Conservation (phyloP, 2,888 invertebrate genomes). For the Tromatobia lineatoria region DNA sequence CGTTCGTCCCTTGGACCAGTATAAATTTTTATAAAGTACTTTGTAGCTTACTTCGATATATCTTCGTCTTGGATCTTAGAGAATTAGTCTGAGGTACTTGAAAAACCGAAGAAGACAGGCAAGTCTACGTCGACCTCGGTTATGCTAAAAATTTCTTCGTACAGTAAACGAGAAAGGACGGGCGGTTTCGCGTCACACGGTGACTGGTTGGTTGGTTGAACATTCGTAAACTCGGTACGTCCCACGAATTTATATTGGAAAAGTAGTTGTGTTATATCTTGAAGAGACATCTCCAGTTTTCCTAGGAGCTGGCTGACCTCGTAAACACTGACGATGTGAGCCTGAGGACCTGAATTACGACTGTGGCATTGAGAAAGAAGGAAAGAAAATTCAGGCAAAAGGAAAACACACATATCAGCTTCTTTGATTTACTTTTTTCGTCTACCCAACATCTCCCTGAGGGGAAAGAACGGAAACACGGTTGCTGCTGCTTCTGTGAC, state of each 20-base stretch:
- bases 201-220: constrained; percentile 9
- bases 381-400: neutral
- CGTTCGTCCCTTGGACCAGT: no score
- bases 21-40: neutral
- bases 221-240: constrained; percentile 1
- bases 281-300: neutral
- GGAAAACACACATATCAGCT: neutral
- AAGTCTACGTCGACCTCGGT: neutral
- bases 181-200: neutral
- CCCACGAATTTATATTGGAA: constrained; percentile 8
- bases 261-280: neutral
- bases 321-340: constrained; percentile 12
- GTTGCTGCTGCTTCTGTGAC: constrained; percentile 13
- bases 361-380: neutral
- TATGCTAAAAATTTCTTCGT: neutral
- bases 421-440: constrained; percentile 26
- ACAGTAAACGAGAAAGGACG: neutral
- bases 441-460: neutral
- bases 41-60: neutral
- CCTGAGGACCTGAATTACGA: neutral
- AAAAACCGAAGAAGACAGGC: neutral
- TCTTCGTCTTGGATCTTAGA: neutral
- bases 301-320: neutral
- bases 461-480: neutral
- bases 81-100: neutral